Percentiles rank a stretch among this genome's conserved stretches.
Evolutionary conservation across 2,797 vertebrate genomes (phyloP).

Genomic region (Hapalemur alaotrensis): DNA sequence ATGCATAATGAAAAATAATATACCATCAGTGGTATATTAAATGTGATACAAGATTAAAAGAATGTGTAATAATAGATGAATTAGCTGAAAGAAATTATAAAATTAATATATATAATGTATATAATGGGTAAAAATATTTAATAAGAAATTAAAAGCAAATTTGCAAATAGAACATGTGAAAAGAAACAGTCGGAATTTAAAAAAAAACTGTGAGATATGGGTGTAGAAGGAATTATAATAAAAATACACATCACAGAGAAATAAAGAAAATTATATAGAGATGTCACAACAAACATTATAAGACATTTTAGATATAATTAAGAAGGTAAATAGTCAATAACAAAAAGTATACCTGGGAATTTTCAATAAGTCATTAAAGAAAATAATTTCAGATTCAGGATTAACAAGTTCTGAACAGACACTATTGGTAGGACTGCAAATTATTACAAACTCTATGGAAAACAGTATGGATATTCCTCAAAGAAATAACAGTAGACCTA

Average conservation of each 20-base stretch:
- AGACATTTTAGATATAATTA: background rate
- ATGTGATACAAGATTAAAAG: background rate
- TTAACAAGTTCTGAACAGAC: background rate
- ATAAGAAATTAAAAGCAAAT: background rate
- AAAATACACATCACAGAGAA: background rate
- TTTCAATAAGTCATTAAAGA: background rate
- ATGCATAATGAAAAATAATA: background rate
- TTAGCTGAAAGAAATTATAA: background rate
- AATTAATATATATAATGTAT: background rate
- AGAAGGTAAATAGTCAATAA: background rate
- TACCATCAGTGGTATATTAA: background rate
- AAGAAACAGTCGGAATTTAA: background rate
- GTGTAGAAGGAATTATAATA: background rate
- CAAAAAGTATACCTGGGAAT: background rate
- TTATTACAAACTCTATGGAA: too few relatives aligned
- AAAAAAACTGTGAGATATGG: background rate
- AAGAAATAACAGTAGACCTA: too few relatives aligned
- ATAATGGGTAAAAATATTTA: background rate
- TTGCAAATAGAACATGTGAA: background rate
- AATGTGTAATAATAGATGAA: background rate
- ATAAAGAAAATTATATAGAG: background rate
- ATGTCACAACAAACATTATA: background rate
- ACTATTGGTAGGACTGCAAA: too few relatives aligned
- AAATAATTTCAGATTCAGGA: background rate
- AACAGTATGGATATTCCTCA: too few relatives aligned